Conservation (phyloP, 2,888 invertebrate genomes). For the Harpalus rufipes region DNA sequence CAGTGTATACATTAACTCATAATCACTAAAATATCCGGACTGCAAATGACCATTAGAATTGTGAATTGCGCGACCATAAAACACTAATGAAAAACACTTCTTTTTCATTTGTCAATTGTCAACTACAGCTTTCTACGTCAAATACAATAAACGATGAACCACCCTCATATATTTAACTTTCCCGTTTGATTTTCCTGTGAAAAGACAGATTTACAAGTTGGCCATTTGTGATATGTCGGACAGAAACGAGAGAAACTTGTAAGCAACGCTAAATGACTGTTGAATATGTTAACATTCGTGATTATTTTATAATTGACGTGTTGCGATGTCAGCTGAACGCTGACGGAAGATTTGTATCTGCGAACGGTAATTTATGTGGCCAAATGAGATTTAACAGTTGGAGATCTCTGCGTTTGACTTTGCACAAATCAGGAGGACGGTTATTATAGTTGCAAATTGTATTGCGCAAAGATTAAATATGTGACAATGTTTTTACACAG, state of each 20-base stretch:
- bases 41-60: too few relatives aligned
- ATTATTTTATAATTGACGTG: slow-evolving; percentile 59
- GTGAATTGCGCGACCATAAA: too few relatives aligned
- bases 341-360: slow-evolving; percentile 51
- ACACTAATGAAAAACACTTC: not conserved
- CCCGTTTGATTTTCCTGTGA: slow-evolving; percentile 7
- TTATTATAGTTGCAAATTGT: not conserved
- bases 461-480: not conserved
- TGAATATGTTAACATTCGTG: slow-evolving; percentile 48
- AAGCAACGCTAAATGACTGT: slow-evolving; percentile 24
- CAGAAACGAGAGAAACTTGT: slow-evolving; percentile 26
- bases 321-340: slow-evolving; percentile 37
- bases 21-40: too few relatives aligned
- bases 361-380: slow-evolving; percentile 40
- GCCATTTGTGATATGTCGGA: not conserved
- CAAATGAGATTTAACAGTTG: slow-evolving; percentile 53
- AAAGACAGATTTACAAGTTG: slow-evolving; percentile 28
- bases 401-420: slow-evolving; percentile 6
- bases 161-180: not conserved
- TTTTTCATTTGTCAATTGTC: not conserved
- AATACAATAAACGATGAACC: not conserved
- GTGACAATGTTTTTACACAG: not conserved
- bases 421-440: not conserved
- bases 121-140: too few relatives aligned
- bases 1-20: too few relatives aligned